Base-by-base conservation (phyloP, 2,797 vertebrate genomes). In the Mus caroli region DNA sequence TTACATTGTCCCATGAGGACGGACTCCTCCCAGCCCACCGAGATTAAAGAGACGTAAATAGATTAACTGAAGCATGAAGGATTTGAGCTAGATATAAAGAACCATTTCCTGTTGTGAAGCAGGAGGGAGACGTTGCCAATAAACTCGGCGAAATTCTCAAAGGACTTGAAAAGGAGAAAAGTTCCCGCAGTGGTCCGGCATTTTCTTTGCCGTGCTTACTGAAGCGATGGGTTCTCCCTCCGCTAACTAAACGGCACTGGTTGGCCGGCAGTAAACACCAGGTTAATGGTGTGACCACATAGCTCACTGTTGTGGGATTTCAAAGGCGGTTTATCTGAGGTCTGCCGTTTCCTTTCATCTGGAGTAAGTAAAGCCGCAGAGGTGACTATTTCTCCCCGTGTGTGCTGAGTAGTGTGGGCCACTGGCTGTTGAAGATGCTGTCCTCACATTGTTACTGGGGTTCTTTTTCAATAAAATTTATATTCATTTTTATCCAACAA, bases 391-490 rank as follows among this genome's bases (percentile, higher is more conserved):
- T 85, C 64, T 95, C 93, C 50, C 69, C 0, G 34, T 24, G 94
- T 69, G 92, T 82, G 37, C 20, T 54, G 92, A 90, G 75, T 75
- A 88, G 92, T 86, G 96, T 79, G 91, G 92, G 96, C 95, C 3
- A 0, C 88, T 34, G 78, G 88, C 93, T 95, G 85, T 60, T 43
- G 69, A 82, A 84, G 90, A 34, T 20, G 93, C 92, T 95, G 92
- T 82, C 56, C 78, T 73, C 94, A 76, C 91, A 31, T 85, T 92
- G 96, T 96, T 96, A 95, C 96, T 95, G 89, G 94, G 94, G 96
- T 88, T 97, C 97, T 97, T 98, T 97, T 97, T 94, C 97, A 98
- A 97, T 98, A 98, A 98, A 98, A 97, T 97, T 98, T 97, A 95
- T 98, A 98, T 97, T 97, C 96, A 96, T 97, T 98, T 98, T 96